Percentiles rank a stretch among this genome's conserved stretches.
Evolutionary conservation across 2,888 invertebrate species (phyloP).

Genomic region (Carabus problematicus): DNA sequence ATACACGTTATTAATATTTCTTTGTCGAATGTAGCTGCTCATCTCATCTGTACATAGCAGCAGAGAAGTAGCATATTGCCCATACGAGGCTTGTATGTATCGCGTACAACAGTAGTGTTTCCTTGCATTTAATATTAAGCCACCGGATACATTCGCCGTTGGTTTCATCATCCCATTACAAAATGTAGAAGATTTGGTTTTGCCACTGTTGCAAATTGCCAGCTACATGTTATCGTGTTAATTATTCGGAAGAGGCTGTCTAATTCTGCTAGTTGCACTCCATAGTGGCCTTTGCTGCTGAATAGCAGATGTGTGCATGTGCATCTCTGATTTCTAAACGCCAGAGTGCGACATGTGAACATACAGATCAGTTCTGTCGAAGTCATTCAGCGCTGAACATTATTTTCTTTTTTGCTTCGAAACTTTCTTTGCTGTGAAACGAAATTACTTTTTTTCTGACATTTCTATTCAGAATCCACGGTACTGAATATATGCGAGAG

Average conservation of each 20-base stretch:
- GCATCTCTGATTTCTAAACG: no score
- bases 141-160: conserved; percentile 15
- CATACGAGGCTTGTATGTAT: no score
- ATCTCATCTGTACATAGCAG: no score
- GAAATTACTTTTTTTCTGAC: conserved; percentile 23
- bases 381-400: neutral
- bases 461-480: conserved; percentile 8
- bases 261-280: neutral
- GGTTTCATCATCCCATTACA: conserved; percentile 30
- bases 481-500: conserved; percentile 24
- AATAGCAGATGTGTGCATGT: no score
- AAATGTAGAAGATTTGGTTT: conserved; percentile 6
- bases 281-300: neutral
- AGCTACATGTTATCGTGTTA: neutral
- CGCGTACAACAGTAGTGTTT: conserved; percentile 2
- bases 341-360: no score
- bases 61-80: no score
- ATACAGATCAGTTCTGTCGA: no score
- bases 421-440: conserved; percentile 3
- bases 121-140: conserved; percentile 36
- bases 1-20: conserved; percentile 10
- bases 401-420: conserved; percentile 5
- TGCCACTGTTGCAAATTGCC: conserved; percentile 12
- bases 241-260: neutral
- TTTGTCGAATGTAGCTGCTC: no score